A percentile compares a stretch with the other conserved stretches of the same genome.
These are phyloP conservation scores for Sebastes matsubarae DNA, from an alignment of 2,797 vertebrate genomes.

Conservation along the genomic window DNA sequence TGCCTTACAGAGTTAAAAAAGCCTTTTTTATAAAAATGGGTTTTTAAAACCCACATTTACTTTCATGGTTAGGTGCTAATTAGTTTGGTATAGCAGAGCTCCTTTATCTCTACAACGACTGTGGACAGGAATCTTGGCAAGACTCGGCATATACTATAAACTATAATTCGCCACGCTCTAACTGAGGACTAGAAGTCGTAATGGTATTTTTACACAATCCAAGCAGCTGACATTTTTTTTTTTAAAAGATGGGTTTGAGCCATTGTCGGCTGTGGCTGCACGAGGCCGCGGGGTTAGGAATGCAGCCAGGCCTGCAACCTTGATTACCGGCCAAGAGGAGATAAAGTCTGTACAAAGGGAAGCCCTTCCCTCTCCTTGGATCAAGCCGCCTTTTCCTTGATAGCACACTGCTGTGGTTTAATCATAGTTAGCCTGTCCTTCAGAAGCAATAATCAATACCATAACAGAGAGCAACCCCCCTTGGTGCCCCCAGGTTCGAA, in stretches of 20 bases:
- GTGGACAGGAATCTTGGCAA: constrained; percentile 24
- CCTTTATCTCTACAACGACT: not conserved
- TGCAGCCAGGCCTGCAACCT: constrained; percentile 42
- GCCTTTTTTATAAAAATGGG: too few species aligned
- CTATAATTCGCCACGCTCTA: not conserved
- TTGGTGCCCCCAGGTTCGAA: too few species aligned
- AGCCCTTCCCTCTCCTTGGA: constrained; percentile 46
- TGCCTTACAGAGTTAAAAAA: too few species aligned
- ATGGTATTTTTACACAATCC: not conserved
- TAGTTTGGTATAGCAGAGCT: not conserved
- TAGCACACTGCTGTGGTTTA: constrained; percentile 12
- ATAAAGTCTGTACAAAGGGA: constrained; percentile 67
- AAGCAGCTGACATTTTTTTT: constrained; percentile 6
- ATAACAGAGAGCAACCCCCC: too few species aligned
- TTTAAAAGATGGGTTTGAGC: constrained; percentile 6
- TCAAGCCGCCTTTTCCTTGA: constrained; percentile 28
- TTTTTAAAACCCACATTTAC: too few species aligned
- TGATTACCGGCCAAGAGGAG: constrained; percentile 54
- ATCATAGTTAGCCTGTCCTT: constrained; percentile 14
- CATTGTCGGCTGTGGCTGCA: constrained; percentile 15
- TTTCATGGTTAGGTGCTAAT: not conserved
- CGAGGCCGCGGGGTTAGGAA: constrained; percentile 19
- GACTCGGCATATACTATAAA: not conserved
- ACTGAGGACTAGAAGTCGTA: not conserved
- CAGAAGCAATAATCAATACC: constrained; percentile 8